A percentile compares a stretch with the other conserved stretches of the same genome.
Evolutionary conservation across 92 coral and sea anemone genomes (phyloP).

Genomic region (Phenganax marumi): DNA sequence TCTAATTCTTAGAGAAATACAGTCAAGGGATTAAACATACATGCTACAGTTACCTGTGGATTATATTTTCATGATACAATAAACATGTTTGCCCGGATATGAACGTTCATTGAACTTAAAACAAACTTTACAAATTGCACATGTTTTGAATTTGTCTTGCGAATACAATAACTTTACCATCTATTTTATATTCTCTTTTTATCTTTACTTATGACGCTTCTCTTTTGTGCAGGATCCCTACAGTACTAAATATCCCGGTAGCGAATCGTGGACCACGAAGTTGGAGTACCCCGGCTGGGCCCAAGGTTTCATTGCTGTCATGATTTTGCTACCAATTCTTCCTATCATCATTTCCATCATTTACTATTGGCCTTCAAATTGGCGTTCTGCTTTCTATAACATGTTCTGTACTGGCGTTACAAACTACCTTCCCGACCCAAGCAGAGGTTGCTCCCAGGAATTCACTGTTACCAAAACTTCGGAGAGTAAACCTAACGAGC

Average conservation of each 20-base stretch:
- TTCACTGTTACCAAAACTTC: neutral
- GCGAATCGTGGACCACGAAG: conserved; percentile 26
- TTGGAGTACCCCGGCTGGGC: conserved; percentile 38
- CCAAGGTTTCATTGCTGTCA: conserved; percentile 23
- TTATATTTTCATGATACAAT: too few species aligned
- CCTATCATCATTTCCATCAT: conserved; percentile 33
- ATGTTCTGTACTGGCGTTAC: conserved; percentile 24
- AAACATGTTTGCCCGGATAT: too few species aligned
- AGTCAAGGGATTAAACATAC: too few species aligned
- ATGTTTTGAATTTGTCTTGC: too few species aligned
- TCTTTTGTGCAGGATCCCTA: conserved; percentile 1
- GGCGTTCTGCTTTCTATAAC: conserved; percentile 37
- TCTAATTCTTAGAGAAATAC: too few species aligned
- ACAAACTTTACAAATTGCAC: too few species aligned
- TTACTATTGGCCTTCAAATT: conserved; percentile 30
- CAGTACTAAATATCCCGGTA: conserved; percentile 15
- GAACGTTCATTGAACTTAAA: too few species aligned
- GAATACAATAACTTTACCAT: too few species aligned
- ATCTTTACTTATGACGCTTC: neutral
- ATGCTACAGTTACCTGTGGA: too few species aligned
- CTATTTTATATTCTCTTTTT: neutral
- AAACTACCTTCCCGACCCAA: conserved; percentile 33
- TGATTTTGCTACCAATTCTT: conserved; percentile 21
- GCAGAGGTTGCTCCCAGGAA: conserved; percentile 33
- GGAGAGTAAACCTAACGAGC: neutral